phyloP scores from a whole-genome alignment of 2,113 vertebrate species.

The Rostratula benghalensis region DNA sequence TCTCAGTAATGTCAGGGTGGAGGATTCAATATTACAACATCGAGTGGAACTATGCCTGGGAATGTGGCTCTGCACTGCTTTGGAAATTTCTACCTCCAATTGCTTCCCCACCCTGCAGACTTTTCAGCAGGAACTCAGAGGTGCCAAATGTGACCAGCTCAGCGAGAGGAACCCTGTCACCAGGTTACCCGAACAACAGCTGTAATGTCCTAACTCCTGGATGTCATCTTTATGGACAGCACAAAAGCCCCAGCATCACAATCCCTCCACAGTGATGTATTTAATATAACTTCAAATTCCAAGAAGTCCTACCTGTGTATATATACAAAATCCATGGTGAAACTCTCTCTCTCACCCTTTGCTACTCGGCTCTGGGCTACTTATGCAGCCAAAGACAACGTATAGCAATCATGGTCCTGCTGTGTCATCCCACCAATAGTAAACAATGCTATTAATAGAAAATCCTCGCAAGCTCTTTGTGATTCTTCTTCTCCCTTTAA shows the following conservation, averaged over 20 bases:
- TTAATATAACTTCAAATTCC: neutral
- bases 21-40: neutral
- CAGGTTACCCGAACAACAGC: neutral
- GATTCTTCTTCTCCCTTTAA: conserved; percentile 5
- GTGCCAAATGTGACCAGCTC: neutral
- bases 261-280: neutral
- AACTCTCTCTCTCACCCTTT: neutral
- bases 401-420: neutral
- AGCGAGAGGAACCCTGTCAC: neutral
- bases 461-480: neutral
- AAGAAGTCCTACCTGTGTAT: neutral
- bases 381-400: neutral
- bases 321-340: neutral
- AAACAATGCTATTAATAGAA: neutral
- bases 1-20: neutral
- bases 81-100: neutral
- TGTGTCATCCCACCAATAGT: neutral
- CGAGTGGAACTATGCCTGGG: neutral
- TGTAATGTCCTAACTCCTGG: neutral
- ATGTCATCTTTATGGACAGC: neutral
- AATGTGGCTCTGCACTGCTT: neutral
- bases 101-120: neutral
- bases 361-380: neutral
- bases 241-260: neutral
- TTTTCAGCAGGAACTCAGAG: neutral